Base-by-base conservation (phyloP, 2,113 vertebrate species). In the Lepisosteus oculatus region DNA sequence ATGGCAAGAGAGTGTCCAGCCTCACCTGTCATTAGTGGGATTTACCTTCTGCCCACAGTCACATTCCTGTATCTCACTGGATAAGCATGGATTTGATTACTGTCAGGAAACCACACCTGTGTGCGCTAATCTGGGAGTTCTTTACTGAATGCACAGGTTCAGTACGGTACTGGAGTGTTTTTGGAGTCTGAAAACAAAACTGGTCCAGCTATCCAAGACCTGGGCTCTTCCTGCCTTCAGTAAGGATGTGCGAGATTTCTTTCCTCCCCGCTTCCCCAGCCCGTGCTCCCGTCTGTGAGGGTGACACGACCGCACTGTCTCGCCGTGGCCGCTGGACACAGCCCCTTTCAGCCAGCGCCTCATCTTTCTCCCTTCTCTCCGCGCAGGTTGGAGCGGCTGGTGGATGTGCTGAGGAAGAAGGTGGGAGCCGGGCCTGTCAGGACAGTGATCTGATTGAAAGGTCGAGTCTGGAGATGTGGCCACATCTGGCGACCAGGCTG, bases 331-430 rank as follows among this genome's bases (percentile, higher is more conserved):
- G 80, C 84, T 74, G 81, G 83, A 78, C 47, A 84, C 78, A 76
- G 71, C 75, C 85, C 80, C 82, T 83, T 85, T 84, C 79, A 83
- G 77, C 85, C 83, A 78, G 86, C 84, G 86, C 83, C 86, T 86
- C 72, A 89, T 62, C 64, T 76, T 87, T 78, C 74, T 81, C 79
- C 80, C 84, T 83, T 80, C 77, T 44, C 81, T 77, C 68, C 72
- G 17, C 76, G 80, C 84, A 99, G 97, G 88, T 85, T 99, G 90
- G 96, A 99, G 90, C 93, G 97, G 51, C 91, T 99, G 84, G 97
- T 99, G 74, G 96, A 98, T 0, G 97, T 99, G 71, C 81, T 99
- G 84, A 94, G 97, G 92, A 99, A 97, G 90, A 99, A 99, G 77
- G 92, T 99, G 71, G 97, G 95, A 81, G 85, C 94, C 44, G 97